A percentile compares a stretch with the other conserved stretches of the same genome.
phyloP scores from a whole-genome alignment of 2,888 invertebrate genomes.

The Bugula neritina region DNA sequence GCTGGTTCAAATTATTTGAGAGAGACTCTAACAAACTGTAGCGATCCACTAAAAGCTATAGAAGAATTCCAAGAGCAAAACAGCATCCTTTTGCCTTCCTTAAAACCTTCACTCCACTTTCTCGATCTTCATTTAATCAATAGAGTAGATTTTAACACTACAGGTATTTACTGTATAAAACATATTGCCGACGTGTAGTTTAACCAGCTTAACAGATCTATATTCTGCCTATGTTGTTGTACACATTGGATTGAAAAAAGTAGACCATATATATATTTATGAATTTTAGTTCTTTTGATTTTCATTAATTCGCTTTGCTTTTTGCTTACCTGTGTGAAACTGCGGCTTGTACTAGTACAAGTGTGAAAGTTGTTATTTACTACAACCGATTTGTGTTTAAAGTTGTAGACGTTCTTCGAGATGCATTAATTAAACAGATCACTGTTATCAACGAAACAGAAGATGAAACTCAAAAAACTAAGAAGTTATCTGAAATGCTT shows the following conservation, averaged over 20 bases:
- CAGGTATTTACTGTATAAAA: slow-evolving; percentile 55
- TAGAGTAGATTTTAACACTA: slow-evolving; percentile 87
- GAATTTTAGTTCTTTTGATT: too few relatives aligned
- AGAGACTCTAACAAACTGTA: slow-evolving; percentile 87
- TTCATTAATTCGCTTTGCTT: too few relatives aligned
- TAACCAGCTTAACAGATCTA: too few relatives aligned
- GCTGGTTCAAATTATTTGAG: slow-evolving; percentile 78
- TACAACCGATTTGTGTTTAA: too few relatives aligned
- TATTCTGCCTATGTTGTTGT: too few relatives aligned
- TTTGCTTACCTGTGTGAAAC: too few relatives aligned
- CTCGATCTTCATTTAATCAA: slow-evolving; percentile 89
- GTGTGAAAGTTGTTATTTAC: too few relatives aligned
- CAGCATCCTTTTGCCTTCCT: slow-evolving; percentile 66
- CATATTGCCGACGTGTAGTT: too few relatives aligned
- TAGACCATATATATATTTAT: too few relatives aligned
- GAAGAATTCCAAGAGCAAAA: slow-evolving; percentile 84
- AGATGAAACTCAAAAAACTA: slow-evolving; percentile 59
- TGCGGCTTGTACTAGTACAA: too few relatives aligned
- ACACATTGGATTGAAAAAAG: too few relatives aligned
- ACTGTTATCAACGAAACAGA: slow-evolving; percentile 41
- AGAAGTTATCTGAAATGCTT: slow-evolving; percentile 79
- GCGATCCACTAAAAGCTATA: slow-evolving; percentile 93
- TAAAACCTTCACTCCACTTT: slow-evolving; percentile 87
- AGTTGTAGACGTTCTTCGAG: slow-evolving; percentile 48
- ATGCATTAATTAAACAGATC: slow-evolving; percentile 42